A percentile compares a stretch with the other conserved stretches of the same genome.
phyloP scores from a whole-genome alignment of 2,113 vertebrate species.

The Archocentrus centrarchus region DNA sequence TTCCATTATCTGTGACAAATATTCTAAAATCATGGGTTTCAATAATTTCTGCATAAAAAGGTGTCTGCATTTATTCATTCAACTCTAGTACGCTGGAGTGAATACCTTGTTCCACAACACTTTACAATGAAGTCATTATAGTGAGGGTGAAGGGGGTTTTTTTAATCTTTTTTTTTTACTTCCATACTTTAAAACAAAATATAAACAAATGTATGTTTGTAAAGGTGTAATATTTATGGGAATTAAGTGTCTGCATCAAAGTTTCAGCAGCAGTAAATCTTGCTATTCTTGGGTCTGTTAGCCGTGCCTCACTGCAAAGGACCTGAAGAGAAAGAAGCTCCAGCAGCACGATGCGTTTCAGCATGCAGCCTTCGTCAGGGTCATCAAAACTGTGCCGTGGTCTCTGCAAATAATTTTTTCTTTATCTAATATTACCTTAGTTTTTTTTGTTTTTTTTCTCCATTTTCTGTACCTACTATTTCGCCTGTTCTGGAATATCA shows the following conservation, averaged over 20 bases:
- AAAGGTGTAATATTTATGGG: neutral
- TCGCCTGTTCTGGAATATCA: neutral
- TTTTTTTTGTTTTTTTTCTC: too few species aligned
- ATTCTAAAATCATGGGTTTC: neutral
- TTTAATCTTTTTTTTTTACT: neutral
- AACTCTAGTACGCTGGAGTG: neutral
- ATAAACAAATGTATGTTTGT: neutral
- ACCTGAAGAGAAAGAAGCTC: too few species aligned
- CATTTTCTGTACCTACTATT: neutral
- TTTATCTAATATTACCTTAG: too few species aligned
- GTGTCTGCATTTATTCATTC: neutral
- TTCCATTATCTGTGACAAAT: neutral
- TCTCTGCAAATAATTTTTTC: neutral
- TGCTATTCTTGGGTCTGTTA: neutral
- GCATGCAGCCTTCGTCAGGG: neutral
- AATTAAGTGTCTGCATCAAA: neutral
- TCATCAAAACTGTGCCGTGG: too few species aligned
- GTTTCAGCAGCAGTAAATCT: neutral
- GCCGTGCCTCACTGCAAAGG: neutral
- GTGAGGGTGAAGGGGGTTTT: neutral
- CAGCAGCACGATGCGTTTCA: neutral
- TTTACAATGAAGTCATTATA: neutral
- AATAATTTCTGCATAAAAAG: neutral
- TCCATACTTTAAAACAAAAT: neutral
- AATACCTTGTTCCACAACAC: neutral